Evolutionary conservation across 2,888 invertebrate species (phyloP).

Genomic region (Gnatocerus cornutus): DNA sequence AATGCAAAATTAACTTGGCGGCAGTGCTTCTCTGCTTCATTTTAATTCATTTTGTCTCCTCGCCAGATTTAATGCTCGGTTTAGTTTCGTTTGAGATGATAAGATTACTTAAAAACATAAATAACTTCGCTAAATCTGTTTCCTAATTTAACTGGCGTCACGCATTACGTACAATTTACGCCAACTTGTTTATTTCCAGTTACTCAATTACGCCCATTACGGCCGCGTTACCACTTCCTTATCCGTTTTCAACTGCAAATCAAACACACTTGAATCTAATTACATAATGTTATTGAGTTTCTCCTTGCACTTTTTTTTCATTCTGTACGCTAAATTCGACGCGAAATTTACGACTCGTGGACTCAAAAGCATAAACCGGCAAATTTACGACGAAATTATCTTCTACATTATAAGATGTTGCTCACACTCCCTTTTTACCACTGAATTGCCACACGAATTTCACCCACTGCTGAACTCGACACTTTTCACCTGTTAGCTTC

Average conservation of each 20-base stretch:
- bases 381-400: conserved; percentile 45
- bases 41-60: conserved; percentile 64
- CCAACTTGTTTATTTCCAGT: conserved; percentile 54
- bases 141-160: conserved; percentile 62
- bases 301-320: conserved; percentile 22
- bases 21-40: conserved; percentile 57
- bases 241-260: conserved; percentile 31
- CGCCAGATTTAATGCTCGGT: conserved; percentile 66
- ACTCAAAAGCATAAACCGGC: conserved; percentile 36
- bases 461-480: conserved; percentile 29
- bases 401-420: conserved; percentile 31
- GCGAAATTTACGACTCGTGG: conserved; percentile 29
- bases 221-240: conserved; percentile 40
- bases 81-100: conserved; percentile 64
- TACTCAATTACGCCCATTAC: conserved; percentile 49
- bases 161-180: conserved; percentile 56
- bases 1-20: conserved; percentile 66
- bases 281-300: conserved; percentile 25
- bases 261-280: conserved; percentile 37
- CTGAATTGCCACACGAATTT: conserved; percentile 12
- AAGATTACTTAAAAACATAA: conserved; percentile 66
- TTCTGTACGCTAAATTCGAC: conserved; percentile 18
- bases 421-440: conserved; percentile 39
- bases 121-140: conserved; percentile 65
- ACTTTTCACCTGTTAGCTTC: conserved; percentile 30